Evolutionary conservation across 2,888 invertebrate species (phyloP), one percentile per base, ranked within the genome.

Genomic region (Laothoe populi): DNA sequence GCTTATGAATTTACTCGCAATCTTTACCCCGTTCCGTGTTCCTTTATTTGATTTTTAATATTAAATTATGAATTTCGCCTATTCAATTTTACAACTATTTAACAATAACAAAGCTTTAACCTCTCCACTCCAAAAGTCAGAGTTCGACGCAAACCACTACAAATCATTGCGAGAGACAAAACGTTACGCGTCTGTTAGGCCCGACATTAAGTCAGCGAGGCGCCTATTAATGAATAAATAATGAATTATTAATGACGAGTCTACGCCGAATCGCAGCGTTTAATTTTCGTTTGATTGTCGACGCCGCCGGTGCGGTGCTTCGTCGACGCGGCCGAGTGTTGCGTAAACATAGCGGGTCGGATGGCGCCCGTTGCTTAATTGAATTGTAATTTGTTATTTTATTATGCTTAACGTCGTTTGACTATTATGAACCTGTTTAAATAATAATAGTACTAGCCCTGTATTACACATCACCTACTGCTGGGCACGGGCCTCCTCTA

Each of bases 221-320:
- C 70, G 70, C 46, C 67, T 73, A 78, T 79, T 77, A 80, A 81
- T 81, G 75, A 75, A 76, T 60, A 63, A 63, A 57, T 60, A 60
- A 57, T 63, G 81, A 82, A 81, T 86, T 83, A 86, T 85, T 84
- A 81, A 85, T 83, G 79, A 72, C 77, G 77, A 83, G 79, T 81
- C 79, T 77, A 75, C 74, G 74, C 78, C 76, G 79, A 77, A 76
- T 77, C 72, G 81, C 66, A 63, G 38, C 63, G 68, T 81, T 82
- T 82, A 83, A 85, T 83, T 86, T 83, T 83, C 83, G 82, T 87
- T 83, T 81, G 81, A 82, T 82, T 77, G 77, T 79, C 74, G 65
- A 38, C 63, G 65, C 63, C 53, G 46, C 3, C 46, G 46, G 7
- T 4, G 13, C 71, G 72, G 70, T 67, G 44, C 44, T 16, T 44